Evolutionary conservation across 2,888 invertebrate genomes (phyloP).

Genomic region (Parelbella ahira): DNA sequence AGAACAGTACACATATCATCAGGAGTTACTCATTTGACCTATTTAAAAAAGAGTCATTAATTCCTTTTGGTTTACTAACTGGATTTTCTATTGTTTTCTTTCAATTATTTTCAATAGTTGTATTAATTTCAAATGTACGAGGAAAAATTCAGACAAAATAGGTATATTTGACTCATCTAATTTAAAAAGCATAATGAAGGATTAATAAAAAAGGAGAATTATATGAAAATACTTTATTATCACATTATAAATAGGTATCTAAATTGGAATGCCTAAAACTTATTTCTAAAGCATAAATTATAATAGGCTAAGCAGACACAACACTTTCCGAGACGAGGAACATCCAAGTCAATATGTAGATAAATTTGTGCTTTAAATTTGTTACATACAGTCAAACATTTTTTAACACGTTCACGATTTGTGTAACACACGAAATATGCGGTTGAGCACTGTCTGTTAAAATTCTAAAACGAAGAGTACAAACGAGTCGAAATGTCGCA

Average conservation of each 20-base stretch:
- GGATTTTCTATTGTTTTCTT: no score
- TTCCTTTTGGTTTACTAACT: no score
- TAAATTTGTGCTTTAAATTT: conserved; percentile 39
- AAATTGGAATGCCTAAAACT: conserved; percentile 58
- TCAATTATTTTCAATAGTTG: no score
- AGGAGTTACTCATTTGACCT: no score
- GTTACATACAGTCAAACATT: conserved; percentile 17
- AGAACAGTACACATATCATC: no score
- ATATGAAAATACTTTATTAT: conserved; percentile 68
- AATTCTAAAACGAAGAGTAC: conserved; percentile 29
- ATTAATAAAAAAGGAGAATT: conserved; percentile 27
- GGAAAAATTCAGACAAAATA: no score
- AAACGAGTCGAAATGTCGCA: conserved; percentile 49
- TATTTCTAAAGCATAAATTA: conserved; percentile 70
- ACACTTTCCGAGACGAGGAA: conserved; percentile 39
- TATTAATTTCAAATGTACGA: no score
- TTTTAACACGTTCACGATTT: conserved; percentile 2
- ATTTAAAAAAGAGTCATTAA: no score
- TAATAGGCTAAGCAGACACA: conserved; percentile 51
- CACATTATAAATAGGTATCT: conserved; percentile 76
- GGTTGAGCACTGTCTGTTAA: conserved; percentile 8
- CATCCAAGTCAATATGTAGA: conserved; percentile 32
- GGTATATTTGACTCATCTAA: no score
- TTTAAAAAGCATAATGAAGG: no score
- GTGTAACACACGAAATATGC: conserved; percentile 4